Percentiles rank a stretch among this genome's conserved stretches.
These are phyloP conservation scores for Chionis minor DNA, from an alignment of 2,113 vertebrate species.

Conservation along the genomic window DNA sequence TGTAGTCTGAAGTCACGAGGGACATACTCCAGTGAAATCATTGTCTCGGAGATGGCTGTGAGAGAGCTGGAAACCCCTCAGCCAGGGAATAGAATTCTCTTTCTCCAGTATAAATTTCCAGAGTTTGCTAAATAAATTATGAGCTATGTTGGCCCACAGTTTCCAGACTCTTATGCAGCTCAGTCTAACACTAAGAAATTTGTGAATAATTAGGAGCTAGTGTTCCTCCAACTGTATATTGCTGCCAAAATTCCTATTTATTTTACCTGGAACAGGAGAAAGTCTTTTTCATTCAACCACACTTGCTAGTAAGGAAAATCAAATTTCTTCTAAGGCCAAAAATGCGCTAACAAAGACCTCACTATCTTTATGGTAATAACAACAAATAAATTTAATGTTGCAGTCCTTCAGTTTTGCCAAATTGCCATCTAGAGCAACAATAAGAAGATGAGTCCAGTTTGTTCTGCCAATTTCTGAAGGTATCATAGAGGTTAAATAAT, in stretches of 20 bases:
- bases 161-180: neutral
- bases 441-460: neutral
- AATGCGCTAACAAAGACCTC: neutral
- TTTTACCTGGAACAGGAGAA: neutral
- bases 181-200: neutral
- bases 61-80: neutral
- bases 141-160: neutral
- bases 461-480: slow-evolving; percentile 60
- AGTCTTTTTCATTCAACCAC: neutral
- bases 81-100: neutral
- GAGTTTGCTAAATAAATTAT: slow-evolving; percentile 1
- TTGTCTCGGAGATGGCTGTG: neutral
- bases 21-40: neutral
- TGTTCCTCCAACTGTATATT: neutral
- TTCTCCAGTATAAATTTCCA: neutral
- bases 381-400: slow-evolving; percentile 2
- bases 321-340: neutral
- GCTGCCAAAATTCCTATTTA: neutral
- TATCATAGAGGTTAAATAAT: slow-evolving; percentile 39
- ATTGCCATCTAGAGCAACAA: slow-evolving; percentile 4
- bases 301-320: neutral
- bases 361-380: neutral
- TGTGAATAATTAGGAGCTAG: neutral
- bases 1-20: accelerated
- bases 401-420: slow-evolving; percentile 6